Conservation (phyloP, 2,888 invertebrate genomes). For the Pseudococcus jackbeardsleyi region DNA sequence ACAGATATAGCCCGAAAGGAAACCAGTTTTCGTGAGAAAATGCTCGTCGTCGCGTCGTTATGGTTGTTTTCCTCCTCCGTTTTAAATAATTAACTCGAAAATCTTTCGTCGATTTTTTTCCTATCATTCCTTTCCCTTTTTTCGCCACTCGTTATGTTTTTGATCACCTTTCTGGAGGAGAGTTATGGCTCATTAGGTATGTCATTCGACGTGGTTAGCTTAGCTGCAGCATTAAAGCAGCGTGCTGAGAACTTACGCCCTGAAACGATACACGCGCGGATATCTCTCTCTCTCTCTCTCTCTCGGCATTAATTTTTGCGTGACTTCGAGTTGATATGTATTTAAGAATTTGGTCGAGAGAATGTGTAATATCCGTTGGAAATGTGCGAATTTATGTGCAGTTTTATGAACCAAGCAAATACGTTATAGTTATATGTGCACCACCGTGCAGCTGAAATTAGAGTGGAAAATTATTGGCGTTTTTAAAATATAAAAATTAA, state of each 20-base stretch:
- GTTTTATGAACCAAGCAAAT: not conserved
- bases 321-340: not conserved
- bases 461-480: too few relatives aligned
- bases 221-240: not conserved
- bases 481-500: too few relatives aligned
- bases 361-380: not conserved
- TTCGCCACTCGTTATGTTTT: too few relatives aligned
- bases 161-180: not conserved
- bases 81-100: conserved; percentile 39
- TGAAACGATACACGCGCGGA: not conserved
- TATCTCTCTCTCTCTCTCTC: not conserved
- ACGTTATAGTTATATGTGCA: too few relatives aligned
- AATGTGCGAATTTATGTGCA: not conserved
- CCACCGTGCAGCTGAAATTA: too few relatives aligned
- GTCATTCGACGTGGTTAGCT: too few relatives aligned
- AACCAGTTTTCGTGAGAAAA: conserved; percentile 55
- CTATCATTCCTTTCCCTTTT: not conserved
- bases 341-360: not conserved
- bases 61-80: not conserved
- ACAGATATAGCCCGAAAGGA: conserved; percentile 23
- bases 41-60: not conserved
- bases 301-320: not conserved
- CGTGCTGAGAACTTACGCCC: conserved; percentile 13
- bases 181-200: not conserved
- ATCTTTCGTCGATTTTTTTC: not conserved